Base-by-base conservation (phyloP, 1,140 invertebrate genomes). In the Proales similis region DNA sequence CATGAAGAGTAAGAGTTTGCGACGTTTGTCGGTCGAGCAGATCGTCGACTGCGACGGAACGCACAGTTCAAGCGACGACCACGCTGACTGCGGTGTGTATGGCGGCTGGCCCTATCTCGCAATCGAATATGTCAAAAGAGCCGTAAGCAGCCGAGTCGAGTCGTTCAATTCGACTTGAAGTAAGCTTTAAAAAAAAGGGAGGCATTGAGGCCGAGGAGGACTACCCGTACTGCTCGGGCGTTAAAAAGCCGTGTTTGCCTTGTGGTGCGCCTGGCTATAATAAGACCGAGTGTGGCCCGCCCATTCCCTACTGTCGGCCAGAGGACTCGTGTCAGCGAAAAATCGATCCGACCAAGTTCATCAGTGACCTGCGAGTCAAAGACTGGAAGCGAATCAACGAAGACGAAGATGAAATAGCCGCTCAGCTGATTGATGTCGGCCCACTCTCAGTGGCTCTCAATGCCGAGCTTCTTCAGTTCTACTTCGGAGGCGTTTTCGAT, bases 361-460 rank as follows among this genome's bases (percentile, higher is more conserved):
- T 72, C 3, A 64, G 66, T 4, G 68, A 68, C 7, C 32, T 73
- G 12, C 70, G 69, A 36, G 67, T 73, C 2, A 36, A 48, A 7
- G 65, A 65, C 22, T 73, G 72, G 72, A 69, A 69, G 36, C 69
- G 68, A 3, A 64, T 71, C n/a, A 64, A 65, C 42, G 7, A 67
- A 64, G 68, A 73, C 51, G 72, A 73, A 43, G 70, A 68, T 12
- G 53, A 48, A 2, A 71, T 73, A n/a, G 71, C 71, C 0, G 53
- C 66, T 36, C 53, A 43, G 26, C 5, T 64, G 2, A 64, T 68
- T 19, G 88, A 85, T 3, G 76, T 88, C 65, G 90, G 90, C n/a
- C 90, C 90, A 9, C 67, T 82, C 45, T 77, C 77, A 12, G 78
- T 82, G 72, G 90, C 88, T 48, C 92, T 95, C 70, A 90, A 95